phyloP scores from a whole-genome alignment of 1,140 invertebrate genomes.

The Tetragonula clypearis region DNA sequence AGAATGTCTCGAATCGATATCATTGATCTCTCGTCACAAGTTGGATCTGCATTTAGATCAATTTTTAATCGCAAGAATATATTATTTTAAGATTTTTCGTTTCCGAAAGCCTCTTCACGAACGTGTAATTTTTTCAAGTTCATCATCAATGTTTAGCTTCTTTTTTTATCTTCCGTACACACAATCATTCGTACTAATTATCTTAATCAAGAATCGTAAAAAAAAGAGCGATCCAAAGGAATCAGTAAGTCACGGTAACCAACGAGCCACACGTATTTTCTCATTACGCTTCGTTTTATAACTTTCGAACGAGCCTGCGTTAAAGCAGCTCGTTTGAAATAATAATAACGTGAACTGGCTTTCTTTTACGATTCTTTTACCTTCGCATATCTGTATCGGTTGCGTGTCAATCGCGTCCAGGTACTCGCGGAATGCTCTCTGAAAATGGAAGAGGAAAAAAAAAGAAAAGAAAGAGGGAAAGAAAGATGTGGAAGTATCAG shows the following conservation, averaged over 20 bases:
- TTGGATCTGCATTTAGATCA: constrained; percentile 7
- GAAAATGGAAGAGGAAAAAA: background rate
- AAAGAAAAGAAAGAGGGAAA: background rate
- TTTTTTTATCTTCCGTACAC: too few species aligned
- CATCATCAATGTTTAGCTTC: background rate
- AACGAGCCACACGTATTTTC: background rate
- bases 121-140: background rate
- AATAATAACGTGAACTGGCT: background rate
- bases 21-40: constrained; percentile 36
- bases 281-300: constrained; percentile 26
- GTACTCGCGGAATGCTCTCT: constrained; percentile 73
- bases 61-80: too few species aligned
- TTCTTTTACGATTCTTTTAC: constrained; percentile 58
- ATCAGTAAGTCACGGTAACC: background rate
- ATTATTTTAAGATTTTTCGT: background rate
- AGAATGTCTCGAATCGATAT: constrained; percentile 71
- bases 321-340: constrained; percentile 1
- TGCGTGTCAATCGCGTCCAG: constrained; percentile 66
- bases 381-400: constrained; percentile 49
- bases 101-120: background rate
- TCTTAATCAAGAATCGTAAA: background rate
- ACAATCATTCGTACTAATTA: background rate
- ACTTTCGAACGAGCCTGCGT: background rate
- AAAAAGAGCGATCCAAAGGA: background rate
- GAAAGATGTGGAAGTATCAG: background rate